Base-by-base conservation (phyloP, 2,888 invertebrate genomes). In the Scrobipalpa atriplicella region DNA sequence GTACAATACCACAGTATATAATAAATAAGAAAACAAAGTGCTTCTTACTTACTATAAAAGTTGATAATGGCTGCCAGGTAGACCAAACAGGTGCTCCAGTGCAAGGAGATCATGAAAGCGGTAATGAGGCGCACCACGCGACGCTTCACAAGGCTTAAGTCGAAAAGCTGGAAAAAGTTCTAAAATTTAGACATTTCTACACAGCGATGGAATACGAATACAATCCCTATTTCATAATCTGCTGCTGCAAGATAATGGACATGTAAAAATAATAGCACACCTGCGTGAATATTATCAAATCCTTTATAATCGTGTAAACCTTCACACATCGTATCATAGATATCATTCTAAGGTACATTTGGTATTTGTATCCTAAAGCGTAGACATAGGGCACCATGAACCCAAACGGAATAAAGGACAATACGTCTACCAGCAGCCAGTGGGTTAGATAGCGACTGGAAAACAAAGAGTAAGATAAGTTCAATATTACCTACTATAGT, bases 11-110 rank as follows among this genome's bases (percentile, higher is more conserved):
- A n/a, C n/a, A n/a, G n/a, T n/a, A n/a, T n/a, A n/a, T n/a, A n/a
- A n/a, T n/a, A n/a, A n/a, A n/a, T n/a, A n/a, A n/a, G n/a, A n/a
- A n/a, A n/a, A n/a, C n/a, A n/a, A n/a, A n/a, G n/a, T n/a, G n/a
- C n/a, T n/a, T n/a, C n/a, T n/a, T n/a, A 76, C 84, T 82, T 68
- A 87, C 87, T 83, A 68, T 87, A 87, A 39, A 80, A 79, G 0
- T 66, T 16, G 1, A 77, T 8, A 39, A 81, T 71, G 0, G 83
- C 71, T 0, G 81, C 74, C 8, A 82, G 47, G 69, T 81, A 87
- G 41, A 84, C 72, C 61, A 83, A 64, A 68, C 86, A 87, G 69
- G 76, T 75, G 70, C 82, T 79, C 79, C 79, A 82, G 71, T 88
- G 87, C 13, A 77, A 72, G 0, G 81, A 75, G 11, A 86, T 64